Evolutionary conservation across 1,140 invertebrate genomes (phyloP).

Genomic region (Anadara kagoshimensis): DNA sequence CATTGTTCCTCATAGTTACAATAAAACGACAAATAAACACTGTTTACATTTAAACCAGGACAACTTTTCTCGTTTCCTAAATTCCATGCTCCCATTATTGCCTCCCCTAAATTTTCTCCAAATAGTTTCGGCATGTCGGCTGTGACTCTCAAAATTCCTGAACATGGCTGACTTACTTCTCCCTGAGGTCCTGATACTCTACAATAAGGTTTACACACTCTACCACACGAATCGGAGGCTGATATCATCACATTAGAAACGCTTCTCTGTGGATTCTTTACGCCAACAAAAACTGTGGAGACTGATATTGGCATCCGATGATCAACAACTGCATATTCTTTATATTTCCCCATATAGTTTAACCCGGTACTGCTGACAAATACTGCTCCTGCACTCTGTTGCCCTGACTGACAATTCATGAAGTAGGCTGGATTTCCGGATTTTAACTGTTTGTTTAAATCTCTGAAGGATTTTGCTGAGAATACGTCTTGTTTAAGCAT

Average conservation of each 20-base stretch:
- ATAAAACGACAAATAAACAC: constrained; percentile 61
- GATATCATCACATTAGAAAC: constrained; percentile 49
- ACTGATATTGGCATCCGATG: constrained; percentile 57
- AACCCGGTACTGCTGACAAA: constrained; percentile 60
- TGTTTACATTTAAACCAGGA: constrained; percentile 48
- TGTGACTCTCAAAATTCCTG: constrained; percentile 52
- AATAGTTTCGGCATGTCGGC: constrained; percentile 46
- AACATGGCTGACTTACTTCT: constrained; percentile 50
- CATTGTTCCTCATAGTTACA: constrained; percentile 62
- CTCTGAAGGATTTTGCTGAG: constrained; percentile 41
- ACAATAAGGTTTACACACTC: constrained; percentile 61
- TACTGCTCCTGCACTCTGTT: constrained; percentile 48
- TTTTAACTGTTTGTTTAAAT: constrained; percentile 30
- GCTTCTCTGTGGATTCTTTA: constrained; percentile 47
- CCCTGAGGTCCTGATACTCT: constrained; percentile 43
- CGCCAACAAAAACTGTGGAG: constrained; percentile 57
- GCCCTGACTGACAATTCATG: constrained; percentile 24
- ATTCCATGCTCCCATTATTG: constrained; percentile 55
- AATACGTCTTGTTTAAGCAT: constrained; percentile 53
- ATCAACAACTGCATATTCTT: constrained; percentile 65
- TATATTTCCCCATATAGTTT: constrained; percentile 66
- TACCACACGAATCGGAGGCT: constrained; percentile 63
- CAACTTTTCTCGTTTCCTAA: constrained; percentile 49
- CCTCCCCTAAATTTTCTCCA: constrained; percentile 55
- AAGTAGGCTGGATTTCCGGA: constrained; percentile 41